phyloP scores from a whole-genome alignment of 2,888 invertebrate genomes.

The Cataglyphis altisquamis region DNA sequence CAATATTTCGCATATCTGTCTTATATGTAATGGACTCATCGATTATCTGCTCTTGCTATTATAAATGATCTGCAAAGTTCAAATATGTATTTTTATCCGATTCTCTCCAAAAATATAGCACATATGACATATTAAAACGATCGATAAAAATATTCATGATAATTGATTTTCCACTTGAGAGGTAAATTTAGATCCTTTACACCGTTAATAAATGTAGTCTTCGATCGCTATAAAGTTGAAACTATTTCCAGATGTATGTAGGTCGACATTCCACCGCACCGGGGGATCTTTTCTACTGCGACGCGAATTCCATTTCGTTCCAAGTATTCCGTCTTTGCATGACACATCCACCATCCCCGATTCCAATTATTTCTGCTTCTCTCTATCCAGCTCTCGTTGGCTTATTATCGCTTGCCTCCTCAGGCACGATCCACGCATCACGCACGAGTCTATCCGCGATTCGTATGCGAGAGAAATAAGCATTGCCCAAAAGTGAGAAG shows the following conservation, averaged over 20 bases:
- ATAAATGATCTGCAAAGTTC: conserved; percentile 7
- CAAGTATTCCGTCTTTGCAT: conserved; percentile 25
- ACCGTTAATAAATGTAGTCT: conserved; percentile 25
- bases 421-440: conserved; percentile 24
- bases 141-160: background rate
- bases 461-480: conserved; percentile 50
- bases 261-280: conserved; percentile 7
- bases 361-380: conserved; percentile 47
- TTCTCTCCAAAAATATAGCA: background rate
- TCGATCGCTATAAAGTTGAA: background rate
- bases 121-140: background rate
- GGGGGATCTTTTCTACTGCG: background rate
- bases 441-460: conserved; percentile 37
- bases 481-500: conserved; percentile 29
- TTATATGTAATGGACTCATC: background rate
- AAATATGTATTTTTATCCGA: background rate
- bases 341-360: conserved; percentile 14
- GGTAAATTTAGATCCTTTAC: background rate
- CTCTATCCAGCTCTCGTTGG: background rate
- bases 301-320: conserved; percentile 17
- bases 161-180: conserved; percentile 3
- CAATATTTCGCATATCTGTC: background rate
- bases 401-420: conserved; percentile 36
- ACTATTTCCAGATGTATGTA: conserved; percentile 44
- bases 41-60: background rate